Evolutionary conservation across 2,797 vertebrate species (phyloP).

Genomic region (Poecilia wingei): DNA sequence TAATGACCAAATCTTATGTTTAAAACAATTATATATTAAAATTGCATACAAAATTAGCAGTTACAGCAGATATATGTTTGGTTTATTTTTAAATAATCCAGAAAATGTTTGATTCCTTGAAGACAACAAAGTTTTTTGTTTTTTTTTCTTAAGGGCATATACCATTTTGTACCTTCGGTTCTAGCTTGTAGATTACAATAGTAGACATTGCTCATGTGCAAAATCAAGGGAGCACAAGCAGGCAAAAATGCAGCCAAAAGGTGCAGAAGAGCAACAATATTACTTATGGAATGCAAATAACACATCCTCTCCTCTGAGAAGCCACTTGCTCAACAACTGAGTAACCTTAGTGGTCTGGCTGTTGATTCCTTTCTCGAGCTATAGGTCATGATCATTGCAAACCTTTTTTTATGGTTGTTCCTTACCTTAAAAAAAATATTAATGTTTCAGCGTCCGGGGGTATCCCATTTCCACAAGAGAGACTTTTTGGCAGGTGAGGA

Average conservation of each 20-base stretch:
- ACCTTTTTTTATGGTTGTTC: neutral
- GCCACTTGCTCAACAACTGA: neutral
- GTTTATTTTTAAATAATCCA: slow-evolving; percentile 55
- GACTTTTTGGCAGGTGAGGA: neutral
- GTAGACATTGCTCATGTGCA: neutral
- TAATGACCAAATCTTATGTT: slow-evolving; percentile 13
- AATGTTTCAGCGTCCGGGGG: neutral
- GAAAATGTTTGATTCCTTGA: slow-evolving; percentile 15
- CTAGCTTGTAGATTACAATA: neutral
- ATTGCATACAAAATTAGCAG: slow-evolving; percentile 17
- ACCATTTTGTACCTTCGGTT: neutral
- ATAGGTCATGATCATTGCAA: neutral
- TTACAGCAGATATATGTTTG: slow-evolving; percentile 15
- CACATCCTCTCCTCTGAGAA: neutral
- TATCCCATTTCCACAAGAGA: neutral
- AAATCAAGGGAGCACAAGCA: neutral
- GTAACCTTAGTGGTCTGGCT: neutral
- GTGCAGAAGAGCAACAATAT: neutral
- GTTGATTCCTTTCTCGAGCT: neutral
- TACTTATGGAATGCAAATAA: neutral
- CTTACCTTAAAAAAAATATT: neutral
- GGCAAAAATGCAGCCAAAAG: neutral
- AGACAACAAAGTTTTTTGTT: slow-evolving; percentile 13
- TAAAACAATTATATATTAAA: slow-evolving; percentile 17
- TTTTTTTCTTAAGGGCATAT: neutral